These are phyloP conservation scores for Ctenopoma multispine DNA, from an alignment of 2,797 vertebrate genomes.

Conservation along the genomic window DNA sequence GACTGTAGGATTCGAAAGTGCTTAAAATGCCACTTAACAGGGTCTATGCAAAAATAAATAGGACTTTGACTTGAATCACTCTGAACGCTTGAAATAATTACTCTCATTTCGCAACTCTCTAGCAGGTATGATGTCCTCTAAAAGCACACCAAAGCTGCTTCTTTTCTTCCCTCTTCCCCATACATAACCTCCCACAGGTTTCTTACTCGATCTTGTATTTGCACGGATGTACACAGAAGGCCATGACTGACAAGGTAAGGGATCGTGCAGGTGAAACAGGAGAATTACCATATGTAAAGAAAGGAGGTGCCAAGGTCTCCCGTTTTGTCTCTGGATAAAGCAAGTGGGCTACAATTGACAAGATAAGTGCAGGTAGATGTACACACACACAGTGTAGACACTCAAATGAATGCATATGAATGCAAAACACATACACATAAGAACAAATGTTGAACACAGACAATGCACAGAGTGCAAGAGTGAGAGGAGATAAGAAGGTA, in stretches of 20 bases:
- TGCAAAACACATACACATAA: conserved; percentile 35
- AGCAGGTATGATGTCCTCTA: conserved; percentile 46
- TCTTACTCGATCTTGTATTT: conserved; percentile 64
- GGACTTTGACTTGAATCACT: conserved; percentile 38
- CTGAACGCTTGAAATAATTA: conserved; percentile 44
- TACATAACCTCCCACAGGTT: conserved; percentile 63
- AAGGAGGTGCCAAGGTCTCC: conserved; percentile 67
- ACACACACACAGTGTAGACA: conserved; percentile 21
- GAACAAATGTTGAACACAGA: conserved; percentile 33
- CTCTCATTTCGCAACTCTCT: conserved; percentile 27
- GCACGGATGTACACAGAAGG: conserved; percentile 68
- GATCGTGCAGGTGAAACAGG: conserved; percentile 62
- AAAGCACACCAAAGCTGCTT: conserved; percentile 49
- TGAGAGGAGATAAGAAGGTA: conserved; percentile 38
- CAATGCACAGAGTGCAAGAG: conserved; percentile 13
- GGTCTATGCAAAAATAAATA: conserved; percentile 7
- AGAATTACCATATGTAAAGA: conserved; percentile 81
- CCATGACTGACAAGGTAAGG: conserved; percentile 72
- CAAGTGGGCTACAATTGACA: conserved; percentile 61
- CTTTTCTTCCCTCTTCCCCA: conserved; percentile 43
- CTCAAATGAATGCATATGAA: conserved; percentile 44
- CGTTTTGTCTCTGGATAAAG: conserved; percentile 73
- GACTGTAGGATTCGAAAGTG: neutral
- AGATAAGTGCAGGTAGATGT: conserved; percentile 66
- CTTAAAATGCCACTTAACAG: conserved; percentile 17